phyloP scores from a whole-genome alignment of 2,888 invertebrate species.

The Mermis nigrescens region DNA sequence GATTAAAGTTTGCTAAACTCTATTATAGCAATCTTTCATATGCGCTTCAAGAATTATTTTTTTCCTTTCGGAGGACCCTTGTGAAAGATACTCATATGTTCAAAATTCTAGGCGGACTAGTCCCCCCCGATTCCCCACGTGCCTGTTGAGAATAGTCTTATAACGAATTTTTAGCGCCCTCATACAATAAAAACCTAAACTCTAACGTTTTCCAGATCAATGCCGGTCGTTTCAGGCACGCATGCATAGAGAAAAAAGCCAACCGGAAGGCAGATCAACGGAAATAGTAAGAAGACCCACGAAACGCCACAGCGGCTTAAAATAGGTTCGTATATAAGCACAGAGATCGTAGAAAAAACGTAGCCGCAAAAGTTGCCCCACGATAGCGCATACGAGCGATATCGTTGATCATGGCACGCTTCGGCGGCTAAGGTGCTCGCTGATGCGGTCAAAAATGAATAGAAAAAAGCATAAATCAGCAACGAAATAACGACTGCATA shows the following conservation, averaged over 20 bases:
- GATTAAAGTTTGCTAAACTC: no score
- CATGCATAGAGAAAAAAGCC: neutral
- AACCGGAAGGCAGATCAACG: neutral
- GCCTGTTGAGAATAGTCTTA: no score
- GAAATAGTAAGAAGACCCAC: neutral
- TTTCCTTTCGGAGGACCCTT: no score
- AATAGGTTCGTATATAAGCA: neutral
- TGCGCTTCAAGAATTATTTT: no score
- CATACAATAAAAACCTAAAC: neutral
- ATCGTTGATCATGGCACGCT: neutral
- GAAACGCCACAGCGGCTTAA: neutral
- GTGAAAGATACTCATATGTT: no score
- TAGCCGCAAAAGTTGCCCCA: neutral
- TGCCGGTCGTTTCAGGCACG: neutral
- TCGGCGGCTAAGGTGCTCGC: neutral
- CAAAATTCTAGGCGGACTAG: no score
- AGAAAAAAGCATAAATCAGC: neutral
- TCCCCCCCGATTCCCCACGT: no score
- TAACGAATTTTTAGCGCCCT: no score
- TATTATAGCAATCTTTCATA: no score
- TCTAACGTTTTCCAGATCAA: neutral
- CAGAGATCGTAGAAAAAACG: neutral
- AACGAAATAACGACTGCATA: neutral
- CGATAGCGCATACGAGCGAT: neutral
- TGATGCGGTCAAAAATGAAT: neutral